Evolutionary conservation across 2,113 vertebrate species (phyloP).

Genomic region (Willisornis vidua): DNA sequence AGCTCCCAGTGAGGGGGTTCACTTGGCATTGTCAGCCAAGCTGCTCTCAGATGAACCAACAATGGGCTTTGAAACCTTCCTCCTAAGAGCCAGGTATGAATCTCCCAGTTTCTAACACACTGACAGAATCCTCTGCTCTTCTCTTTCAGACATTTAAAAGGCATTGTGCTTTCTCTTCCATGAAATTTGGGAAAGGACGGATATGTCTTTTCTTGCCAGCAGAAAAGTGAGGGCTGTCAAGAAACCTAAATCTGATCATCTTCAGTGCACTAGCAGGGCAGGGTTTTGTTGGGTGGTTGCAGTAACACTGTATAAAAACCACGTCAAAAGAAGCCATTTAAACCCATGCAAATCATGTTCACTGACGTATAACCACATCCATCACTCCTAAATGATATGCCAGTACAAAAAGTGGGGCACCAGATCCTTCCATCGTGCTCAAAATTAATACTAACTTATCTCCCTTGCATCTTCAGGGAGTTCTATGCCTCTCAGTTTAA

Average conservation of each 20-base stretch:
- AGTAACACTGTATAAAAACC: background rate
- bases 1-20: background rate
- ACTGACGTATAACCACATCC: background rate
- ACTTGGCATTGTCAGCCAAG: background rate
- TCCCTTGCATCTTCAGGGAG: background rate
- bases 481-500: background rate
- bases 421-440: background rate
- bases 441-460: background rate
- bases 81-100: background rate
- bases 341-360: conserved; percentile 30
- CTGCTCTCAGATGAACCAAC: background rate
- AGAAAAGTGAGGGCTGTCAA: background rate
- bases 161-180: background rate
- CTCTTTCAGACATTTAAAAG: conserved; percentile 10
- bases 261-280: background rate
- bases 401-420: conserved; percentile 35
- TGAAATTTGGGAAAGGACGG: conserved; percentile 3
- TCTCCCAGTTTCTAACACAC: background rate
- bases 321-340: background rate
- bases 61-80: background rate
- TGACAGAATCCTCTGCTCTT: background rate
- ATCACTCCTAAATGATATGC: conserved; percentile 28
- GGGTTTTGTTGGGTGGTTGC: background rate
- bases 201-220: conserved; percentile 9
- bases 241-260: background rate